Evolutionary conservation across 2,113 vertebrate species (phyloP).

Genomic region (Fulica atra): DNA sequence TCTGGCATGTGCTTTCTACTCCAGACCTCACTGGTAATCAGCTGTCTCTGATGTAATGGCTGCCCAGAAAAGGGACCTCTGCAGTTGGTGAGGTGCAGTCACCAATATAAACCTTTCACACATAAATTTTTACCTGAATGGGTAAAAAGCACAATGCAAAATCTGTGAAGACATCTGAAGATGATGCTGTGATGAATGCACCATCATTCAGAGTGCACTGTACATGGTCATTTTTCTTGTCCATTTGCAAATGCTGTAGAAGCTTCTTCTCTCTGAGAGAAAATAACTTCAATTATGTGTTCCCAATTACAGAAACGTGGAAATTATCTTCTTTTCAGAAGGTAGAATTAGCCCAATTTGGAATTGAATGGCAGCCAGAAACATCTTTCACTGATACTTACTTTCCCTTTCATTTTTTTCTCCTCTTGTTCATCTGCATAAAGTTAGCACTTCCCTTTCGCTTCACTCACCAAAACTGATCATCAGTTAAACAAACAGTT

Average conservation of each 20-base stretch:
- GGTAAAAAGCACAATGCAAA: neutral
- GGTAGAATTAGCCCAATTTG: conserved; percentile 76
- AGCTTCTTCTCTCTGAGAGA: conserved; percentile 67
- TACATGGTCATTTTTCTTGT: conserved; percentile 65
- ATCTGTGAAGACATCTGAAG: conserved; percentile 43
- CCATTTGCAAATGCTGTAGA: conserved; percentile 71
- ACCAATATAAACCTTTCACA: neutral
- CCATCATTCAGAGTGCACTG: conserved; percentile 8
- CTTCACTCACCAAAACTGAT: conserved; percentile 1
- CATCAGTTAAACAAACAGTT: conserved; percentile 11
- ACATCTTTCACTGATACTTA: conserved; percentile 67
- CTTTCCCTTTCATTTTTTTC: neutral
- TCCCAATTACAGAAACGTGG: conserved; percentile 73
- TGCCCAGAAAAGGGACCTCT: neutral
- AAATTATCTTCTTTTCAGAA: conserved; percentile 82
- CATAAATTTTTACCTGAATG: neutral
- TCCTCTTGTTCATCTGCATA: conserved; percentile 37
- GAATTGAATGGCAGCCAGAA: conserved; percentile 75
- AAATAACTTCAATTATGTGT: conserved; percentile 81
- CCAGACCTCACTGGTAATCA: neutral
- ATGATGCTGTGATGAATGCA: conserved; percentile 49
- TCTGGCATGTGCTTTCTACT: neutral
- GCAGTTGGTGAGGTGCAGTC: neutral
- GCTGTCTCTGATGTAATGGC: neutral
- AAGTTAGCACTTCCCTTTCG: conserved; percentile 50